Base-by-base conservation (phyloP, 2,888 invertebrate genomes). In the Megaustenia siamemsis region DNA sequence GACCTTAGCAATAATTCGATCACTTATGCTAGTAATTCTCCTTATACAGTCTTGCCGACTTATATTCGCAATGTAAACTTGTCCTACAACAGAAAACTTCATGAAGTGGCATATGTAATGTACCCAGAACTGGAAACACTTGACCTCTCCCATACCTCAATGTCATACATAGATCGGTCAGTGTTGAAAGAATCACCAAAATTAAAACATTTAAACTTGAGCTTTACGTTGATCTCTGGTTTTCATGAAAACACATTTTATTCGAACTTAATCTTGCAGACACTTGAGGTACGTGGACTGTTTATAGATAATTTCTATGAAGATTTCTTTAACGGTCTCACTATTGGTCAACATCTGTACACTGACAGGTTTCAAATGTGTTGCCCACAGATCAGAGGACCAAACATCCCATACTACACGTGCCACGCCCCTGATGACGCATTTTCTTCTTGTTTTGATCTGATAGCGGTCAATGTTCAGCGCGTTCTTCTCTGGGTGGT, bases 381-480 rank as follows among this genome's bases (percentile, higher is more conserved):
- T 32, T 83, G 81, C 63, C 24, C 66, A 35, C 28, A 81, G 53
- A 75, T 85, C 35, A 56, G 80, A 38, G 80, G 81, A 1, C 10
- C 10, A 43, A 32, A 28, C 0, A 83, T 84, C 15, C n/a, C 56
- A 8, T 24, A 35, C 21, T 0, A 88, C 43, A 86, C 88, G 66
- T 92, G 92, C 75, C 85, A 85, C 6, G 90, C 92, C 1, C 89
- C 88, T 75, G 87, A 88, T 12, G 92, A 92, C 73, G 91, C 90
- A 60, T 90, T 92, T 60, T 92, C 92, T 0, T 91, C 91, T n/a
- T 92, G 92, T 79, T 90, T 90, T 79, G 91, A 92, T 77, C 85
- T 92, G 49, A 90, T 92, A 89, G 89, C 90, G 66, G 90, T 89
- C 56, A 81, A 87, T 0, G 79, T 91, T 28, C 89, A 91, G 75